Percentiles rank a stretch among this genome's conserved stretches.
Evolutionary conservation across 2,113 vertebrate species (phyloP).

Genomic region (Toxostoma redivivum): DNA sequence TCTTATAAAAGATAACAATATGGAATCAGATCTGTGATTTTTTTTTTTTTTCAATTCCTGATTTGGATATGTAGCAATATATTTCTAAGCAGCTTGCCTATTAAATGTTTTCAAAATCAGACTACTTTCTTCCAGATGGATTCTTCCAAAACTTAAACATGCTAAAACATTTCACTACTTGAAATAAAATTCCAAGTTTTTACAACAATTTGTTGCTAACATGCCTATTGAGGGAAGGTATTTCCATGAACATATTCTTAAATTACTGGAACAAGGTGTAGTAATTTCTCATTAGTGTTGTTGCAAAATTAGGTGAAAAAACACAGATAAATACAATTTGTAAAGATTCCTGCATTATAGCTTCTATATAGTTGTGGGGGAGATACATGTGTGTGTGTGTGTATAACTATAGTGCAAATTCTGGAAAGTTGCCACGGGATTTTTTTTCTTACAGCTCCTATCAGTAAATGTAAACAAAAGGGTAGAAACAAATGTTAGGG

Average conservation of each 20-base stretch:
- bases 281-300: neutral
- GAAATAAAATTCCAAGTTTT: neutral
- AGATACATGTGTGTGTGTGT: neutral
- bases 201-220: neutral
- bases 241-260: neutral
- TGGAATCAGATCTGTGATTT: neutral
- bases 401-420: constrained; percentile 4
- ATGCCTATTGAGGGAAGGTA: neutral
- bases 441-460: constrained; percentile 17
- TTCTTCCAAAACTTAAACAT: neutral
- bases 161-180: neutral
- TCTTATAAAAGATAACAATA: neutral
- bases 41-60: neutral
- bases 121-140: neutral
- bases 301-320: constrained; percentile 13
- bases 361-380: neutral
- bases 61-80: neutral
- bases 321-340: neutral
- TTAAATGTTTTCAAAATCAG: neutral
- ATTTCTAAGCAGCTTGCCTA: neutral
- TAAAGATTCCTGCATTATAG: constrained; percentile 39
- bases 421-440: neutral
- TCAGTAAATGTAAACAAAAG: neutral
- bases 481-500: neutral
- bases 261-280: constrained; percentile 33